phyloP scores from a whole-genome alignment of 2,888 invertebrate genomes.

The Morpho helenor region DNA sequence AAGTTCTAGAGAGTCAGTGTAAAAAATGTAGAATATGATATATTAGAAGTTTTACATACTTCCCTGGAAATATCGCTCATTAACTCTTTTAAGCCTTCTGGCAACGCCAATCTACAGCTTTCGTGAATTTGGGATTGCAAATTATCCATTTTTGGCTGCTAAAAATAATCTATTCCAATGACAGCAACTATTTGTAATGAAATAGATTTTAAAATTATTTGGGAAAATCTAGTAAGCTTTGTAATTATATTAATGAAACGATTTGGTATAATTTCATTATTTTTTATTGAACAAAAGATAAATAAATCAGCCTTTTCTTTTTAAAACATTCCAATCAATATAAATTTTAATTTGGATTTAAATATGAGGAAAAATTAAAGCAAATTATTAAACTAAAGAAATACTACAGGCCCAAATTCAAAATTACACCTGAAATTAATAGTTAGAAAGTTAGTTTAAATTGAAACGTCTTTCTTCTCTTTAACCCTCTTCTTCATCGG shows the following conservation, averaged over 20 bases:
- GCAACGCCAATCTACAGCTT: constrained; percentile 61
- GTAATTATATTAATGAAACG: not conserved
- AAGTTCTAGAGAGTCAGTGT: too few relatives aligned
- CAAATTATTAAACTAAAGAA: too few relatives aligned
- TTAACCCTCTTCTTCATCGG: constrained; percentile 18
- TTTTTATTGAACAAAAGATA: not conserved
- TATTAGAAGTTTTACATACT: constrained; percentile 47
- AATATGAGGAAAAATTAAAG: too few relatives aligned
- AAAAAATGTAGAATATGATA: too few relatives aligned
- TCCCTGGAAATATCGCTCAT: constrained; percentile 87
- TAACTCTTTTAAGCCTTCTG: constrained; percentile 84
- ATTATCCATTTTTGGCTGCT: constrained; percentile 37
- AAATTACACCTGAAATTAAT: too few relatives aligned
- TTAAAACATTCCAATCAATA: too few relatives aligned
- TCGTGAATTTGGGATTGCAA: constrained; percentile 44
- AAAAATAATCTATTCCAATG: not conserved
- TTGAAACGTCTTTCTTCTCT: too few relatives aligned
- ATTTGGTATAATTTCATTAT: not conserved
- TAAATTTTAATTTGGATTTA: too few relatives aligned
- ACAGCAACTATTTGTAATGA: too few relatives aligned
- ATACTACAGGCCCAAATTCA: too few relatives aligned
- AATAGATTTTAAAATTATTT: not conserved
- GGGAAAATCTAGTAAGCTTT: constrained; percentile 1
- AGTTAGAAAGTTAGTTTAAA: too few relatives aligned
- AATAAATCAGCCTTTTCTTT: too few relatives aligned